These are phyloP conservation scores for Micrastur ruficollis DNA, from an alignment of 2,797 vertebrate genomes.

Conservation along the genomic window DNA sequence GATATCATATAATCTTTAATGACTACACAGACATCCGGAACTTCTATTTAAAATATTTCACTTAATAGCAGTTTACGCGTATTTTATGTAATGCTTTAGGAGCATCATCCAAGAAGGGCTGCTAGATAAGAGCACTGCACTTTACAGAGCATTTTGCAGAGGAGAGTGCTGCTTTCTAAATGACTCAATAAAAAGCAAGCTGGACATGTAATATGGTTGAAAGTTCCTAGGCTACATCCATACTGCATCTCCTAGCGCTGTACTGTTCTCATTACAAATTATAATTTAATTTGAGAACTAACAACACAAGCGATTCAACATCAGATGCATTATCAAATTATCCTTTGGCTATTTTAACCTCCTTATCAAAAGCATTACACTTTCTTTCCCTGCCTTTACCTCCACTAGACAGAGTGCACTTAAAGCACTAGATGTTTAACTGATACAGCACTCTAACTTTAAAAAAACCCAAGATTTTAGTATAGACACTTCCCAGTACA, in stretches of 20 bases:
- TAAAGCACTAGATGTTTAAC: not conserved
- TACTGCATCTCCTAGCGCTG: not conserved
- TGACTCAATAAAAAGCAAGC: not conserved
- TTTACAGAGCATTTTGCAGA: not conserved
- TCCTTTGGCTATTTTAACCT: not conserved
- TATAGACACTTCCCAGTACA: not conserved
- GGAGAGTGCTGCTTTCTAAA: not conserved
- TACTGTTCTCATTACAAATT: not conserved
- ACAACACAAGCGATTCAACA: not conserved
- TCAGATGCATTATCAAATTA: not conserved
- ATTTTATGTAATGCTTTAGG: not conserved
- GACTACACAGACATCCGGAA: fast-evolving
- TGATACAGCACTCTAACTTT: not conserved
- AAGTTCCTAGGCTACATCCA: not conserved
- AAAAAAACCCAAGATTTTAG: not conserved
- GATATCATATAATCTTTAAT: not conserved
- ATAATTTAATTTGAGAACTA: not conserved
- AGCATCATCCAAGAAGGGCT: not conserved
- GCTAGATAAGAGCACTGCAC: not conserved
- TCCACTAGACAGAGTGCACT: not conserved
- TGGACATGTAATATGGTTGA: not conserved
- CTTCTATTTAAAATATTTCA: not conserved
- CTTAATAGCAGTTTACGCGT: not conserved
- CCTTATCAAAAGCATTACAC: not conserved
- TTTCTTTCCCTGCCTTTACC: not conserved